Evolutionary conservation across 2,797 vertebrate genomes (phyloP).

Genomic region (Pipistrellus kuhlii): DNA sequence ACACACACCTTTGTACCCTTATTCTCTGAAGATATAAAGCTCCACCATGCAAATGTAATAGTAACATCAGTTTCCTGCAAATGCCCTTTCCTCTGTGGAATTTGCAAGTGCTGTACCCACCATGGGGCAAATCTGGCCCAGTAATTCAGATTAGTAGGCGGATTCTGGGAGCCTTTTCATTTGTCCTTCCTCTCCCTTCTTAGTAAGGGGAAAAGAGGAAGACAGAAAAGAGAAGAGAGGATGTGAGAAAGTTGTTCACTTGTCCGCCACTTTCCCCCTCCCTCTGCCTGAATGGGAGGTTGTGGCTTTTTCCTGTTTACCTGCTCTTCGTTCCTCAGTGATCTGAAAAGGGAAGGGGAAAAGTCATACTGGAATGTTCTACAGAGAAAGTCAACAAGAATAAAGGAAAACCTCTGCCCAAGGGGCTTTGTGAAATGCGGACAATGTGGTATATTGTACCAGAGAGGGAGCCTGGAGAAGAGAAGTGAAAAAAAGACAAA

Average conservation of each 20-base stretch:
- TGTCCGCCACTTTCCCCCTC: not conserved
- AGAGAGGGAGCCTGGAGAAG: not conserved
- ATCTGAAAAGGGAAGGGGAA: not conserved
- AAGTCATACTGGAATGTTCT: constrained; percentile 4
- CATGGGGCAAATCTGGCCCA: not conserved
- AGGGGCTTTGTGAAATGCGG: not conserved
- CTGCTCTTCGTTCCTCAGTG: not conserved
- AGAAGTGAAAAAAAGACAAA: not conserved
- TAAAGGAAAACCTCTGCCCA: not conserved
- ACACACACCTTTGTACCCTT: not conserved
- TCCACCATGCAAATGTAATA: constrained; percentile 27
- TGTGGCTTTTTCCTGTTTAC: not conserved
- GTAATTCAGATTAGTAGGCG: not conserved
- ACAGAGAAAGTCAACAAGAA: constrained; percentile 36
- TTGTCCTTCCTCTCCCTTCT: not conserved
- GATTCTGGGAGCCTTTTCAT: not conserved
- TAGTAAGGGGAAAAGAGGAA: not conserved
- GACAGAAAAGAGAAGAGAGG: not conserved
- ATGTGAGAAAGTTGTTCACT: not conserved
- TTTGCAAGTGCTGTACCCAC: not conserved
- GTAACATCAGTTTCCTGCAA: not conserved
- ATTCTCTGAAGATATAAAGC: not conserved
- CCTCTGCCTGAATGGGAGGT: not conserved
- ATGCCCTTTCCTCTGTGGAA: not conserved
- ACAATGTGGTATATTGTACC: not conserved